Evolutionary conservation across 2,888 invertebrate species (phyloP).

Genomic region (Drosophila colorata): DNA sequence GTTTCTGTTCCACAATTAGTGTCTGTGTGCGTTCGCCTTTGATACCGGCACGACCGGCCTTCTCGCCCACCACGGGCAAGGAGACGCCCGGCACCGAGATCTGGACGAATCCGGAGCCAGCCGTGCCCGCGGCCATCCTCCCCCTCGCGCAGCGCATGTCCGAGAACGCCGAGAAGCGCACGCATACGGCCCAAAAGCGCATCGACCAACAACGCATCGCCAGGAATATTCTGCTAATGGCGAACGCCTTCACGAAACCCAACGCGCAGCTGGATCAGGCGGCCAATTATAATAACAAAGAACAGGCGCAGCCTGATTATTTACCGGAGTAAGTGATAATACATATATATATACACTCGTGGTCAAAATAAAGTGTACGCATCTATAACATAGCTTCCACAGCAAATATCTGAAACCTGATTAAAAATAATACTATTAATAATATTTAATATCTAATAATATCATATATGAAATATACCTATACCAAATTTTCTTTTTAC

Average conservation of each 20-base stretch:
- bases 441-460: no score
- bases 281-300: conserved; percentile 38
- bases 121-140: conserved; percentile 41
- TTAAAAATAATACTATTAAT: no score
- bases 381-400: no score
- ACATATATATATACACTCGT: no score
- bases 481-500: no score
- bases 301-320: conserved; percentile 41
- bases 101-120: conserved; percentile 90
- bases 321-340: conserved; percentile 76
- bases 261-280: conserved; percentile 27
- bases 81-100: conserved; percentile 86
- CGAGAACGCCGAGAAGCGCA: conserved; percentile 85
- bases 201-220: conserved; percentile 88
- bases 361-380: neutral
- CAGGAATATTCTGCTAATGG: conserved; percentile 85
- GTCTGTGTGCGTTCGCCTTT: conserved; percentile 93
- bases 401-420: no score
- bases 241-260: conserved; percentile 75
- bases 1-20: conserved; percentile 84
- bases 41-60: conserved; percentile 91
- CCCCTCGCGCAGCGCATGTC: conserved; percentile 83
- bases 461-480: no score
- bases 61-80: conserved; percentile 87
- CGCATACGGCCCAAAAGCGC: conserved; percentile 89